Evolutionary conservation across 2,797 vertebrate genomes (phyloP).

Genomic region (Danio tinwini): DNA sequence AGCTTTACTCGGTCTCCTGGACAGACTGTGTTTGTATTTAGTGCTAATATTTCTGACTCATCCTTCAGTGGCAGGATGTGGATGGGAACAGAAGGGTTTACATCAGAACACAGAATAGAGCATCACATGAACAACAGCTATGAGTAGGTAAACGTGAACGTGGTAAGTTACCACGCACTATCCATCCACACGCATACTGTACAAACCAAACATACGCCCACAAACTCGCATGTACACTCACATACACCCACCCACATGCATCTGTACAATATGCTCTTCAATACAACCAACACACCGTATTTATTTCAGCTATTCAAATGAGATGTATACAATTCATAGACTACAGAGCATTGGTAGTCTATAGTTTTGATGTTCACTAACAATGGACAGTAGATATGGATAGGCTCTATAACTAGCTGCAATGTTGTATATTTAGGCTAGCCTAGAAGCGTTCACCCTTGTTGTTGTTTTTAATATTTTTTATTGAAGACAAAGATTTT

Average conservation of each 20-base stretch:
- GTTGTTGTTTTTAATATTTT: no score
- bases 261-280: constrained; percentile 48
- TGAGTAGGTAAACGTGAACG: constrained; percentile 31
- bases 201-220: constrained; percentile 25
- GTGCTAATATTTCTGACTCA: constrained; percentile 12
- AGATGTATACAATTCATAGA: background rate
- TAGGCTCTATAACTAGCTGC: no score
- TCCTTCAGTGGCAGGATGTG: background rate
- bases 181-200: constrained; percentile 21
- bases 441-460: no score
- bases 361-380: no score
- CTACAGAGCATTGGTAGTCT: background rate
- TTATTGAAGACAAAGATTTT: no score
- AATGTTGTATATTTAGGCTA: no score
- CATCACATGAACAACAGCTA: constrained; percentile 23
- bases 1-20: background rate
- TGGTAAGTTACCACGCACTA: constrained; percentile 38
- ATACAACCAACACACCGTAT: constrained; percentile 20
- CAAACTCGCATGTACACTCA: constrained; percentile 38
- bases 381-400: no score
- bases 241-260: constrained; percentile 37
- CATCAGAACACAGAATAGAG: constrained; percentile 14
- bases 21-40: background rate
- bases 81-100: constrained; percentile 27
- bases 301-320: constrained; percentile 15